Conservation (phyloP, 2,888 invertebrate genomes). For the Hemistola chrysoprasaria region DNA sequence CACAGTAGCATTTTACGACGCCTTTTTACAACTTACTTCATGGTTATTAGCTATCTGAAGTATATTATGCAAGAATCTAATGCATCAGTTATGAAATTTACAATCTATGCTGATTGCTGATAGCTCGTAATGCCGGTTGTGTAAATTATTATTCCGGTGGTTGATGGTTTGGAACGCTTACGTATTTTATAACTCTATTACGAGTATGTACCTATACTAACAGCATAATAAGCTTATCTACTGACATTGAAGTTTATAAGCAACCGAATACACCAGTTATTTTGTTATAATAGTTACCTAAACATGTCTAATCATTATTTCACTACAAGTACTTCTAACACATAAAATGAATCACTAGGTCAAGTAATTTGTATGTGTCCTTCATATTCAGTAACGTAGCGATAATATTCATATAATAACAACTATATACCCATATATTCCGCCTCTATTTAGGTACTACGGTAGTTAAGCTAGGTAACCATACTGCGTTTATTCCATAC, state of each 20-base stretch:
- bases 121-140: constrained; percentile 11
- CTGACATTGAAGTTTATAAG: too few relatives aligned
- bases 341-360: too few relatives aligned
- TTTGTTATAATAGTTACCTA: too few relatives aligned
- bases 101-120: constrained; percentile 22
- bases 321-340: too few relatives aligned
- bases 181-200: neutral
- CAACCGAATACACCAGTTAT: too few relatives aligned
- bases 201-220: too few relatives aligned
- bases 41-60: constrained; percentile 36
- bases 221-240: too few relatives aligned
- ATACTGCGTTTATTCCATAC: constrained; percentile 46
- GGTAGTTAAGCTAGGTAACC: constrained; percentile 31
- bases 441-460: constrained; percentile 40
- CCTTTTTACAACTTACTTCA: constrained; percentile 45
- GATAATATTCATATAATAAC: constrained; percentile 51
- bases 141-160: constrained; percentile 6
- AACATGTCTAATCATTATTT: too few relatives aligned
- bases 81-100: constrained; percentile 40
- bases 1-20: constrained; percentile 44
- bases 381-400: constrained; percentile 47
- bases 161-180: constrained; percentile 1
- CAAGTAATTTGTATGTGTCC: constrained; percentile 46
- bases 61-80: constrained; percentile 44
- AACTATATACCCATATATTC: constrained; percentile 46